Percentiles rank a stretch among this genome's conserved stretches.
Evolutionary conservation across 2,888 invertebrate genomes (phyloP).

Genomic region (Anoncus sp.): DNA sequence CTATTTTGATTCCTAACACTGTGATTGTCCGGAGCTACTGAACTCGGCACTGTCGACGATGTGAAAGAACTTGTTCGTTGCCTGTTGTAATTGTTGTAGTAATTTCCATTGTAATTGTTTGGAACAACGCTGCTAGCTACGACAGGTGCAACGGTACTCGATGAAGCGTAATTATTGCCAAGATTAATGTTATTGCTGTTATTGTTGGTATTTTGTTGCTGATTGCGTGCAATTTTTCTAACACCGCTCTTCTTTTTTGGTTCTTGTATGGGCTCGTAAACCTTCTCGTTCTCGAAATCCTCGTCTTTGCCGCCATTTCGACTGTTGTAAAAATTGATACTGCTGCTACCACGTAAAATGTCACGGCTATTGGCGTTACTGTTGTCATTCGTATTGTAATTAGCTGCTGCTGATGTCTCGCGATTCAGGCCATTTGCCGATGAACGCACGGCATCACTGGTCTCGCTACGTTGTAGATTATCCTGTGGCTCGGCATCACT

Average conservation of each 20-base stretch:
- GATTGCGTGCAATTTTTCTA: conserved; percentile 77
- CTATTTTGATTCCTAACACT: conserved; percentile 67
- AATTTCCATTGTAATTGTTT: conserved; percentile 64
- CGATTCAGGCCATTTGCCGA: conserved; percentile 77
- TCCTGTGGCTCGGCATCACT: conserved; percentile 80
- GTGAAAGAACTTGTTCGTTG: conserved; percentile 59
- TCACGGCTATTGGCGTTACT: conserved; percentile 73
- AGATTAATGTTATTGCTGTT: conserved; percentile 66
- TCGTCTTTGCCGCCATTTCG: conserved; percentile 83
- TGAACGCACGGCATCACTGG: conserved; percentile 82
- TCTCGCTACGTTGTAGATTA: conserved; percentile 82
- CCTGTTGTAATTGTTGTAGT: conserved; percentile 66
- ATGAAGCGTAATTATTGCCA: conserved; percentile 60
- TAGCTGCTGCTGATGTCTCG: conserved; percentile 74
- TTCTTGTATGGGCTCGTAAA: conserved; percentile 83
- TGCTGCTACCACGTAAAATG: conserved; percentile 72
- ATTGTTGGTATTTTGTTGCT: conserved; percentile 71
- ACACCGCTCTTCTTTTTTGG: conserved; percentile 74
- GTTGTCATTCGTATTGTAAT: conserved; percentile 78
- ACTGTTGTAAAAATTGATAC: conserved; percentile 80
- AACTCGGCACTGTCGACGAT: conserved; percentile 63
- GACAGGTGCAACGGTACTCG: conserved; percentile 70
- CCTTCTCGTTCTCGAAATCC: conserved; percentile 83
- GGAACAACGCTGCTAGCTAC: conserved; percentile 42
- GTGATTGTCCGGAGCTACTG: conserved; percentile 66